Evolutionary conservation across 2,888 invertebrate species (phyloP).

Genomic region (Trissoscelio sp.): DNA sequence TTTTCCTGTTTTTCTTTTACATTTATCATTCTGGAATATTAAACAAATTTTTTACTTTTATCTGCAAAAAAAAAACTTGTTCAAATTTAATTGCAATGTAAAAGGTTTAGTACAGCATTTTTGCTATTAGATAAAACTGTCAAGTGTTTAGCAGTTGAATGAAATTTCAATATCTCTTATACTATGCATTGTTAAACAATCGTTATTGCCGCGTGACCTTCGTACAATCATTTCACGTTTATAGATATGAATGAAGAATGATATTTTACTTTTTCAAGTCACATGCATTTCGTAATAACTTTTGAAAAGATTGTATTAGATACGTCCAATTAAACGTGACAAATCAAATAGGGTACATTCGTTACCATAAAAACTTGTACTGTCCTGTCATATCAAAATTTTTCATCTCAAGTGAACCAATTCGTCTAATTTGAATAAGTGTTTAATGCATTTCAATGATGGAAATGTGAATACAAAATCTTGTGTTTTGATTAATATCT

Average conservation of each 20-base stretch:
- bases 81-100: no score
- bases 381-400: background rate
- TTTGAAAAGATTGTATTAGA: conserved; percentile 5
- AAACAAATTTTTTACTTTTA: no score
- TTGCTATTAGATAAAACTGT: no score
- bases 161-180: conserved; percentile 3
- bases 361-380: background rate
- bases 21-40: no score
- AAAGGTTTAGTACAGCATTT: no score
- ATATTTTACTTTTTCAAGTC: conserved; percentile 25
- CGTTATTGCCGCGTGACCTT: conserved; percentile 18
- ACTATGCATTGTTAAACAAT: conserved; percentile 4
- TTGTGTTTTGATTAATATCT: background rate
- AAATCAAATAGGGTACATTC: conserved; percentile 5
- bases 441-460: background rate
- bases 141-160: no score
- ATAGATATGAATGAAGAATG: conserved; percentile 35
- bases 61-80: no score
- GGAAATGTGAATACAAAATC: background rate
- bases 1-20: no score
- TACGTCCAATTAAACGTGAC: conserved; percentile 37
- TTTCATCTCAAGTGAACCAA: background rate
- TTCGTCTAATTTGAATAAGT: background rate
- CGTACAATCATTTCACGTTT: conserved; percentile 25
- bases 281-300: conserved; percentile 8